These are phyloP conservation scores for Acronicta psi DNA, from an alignment of 2,888 invertebrate species.

Conservation along the genomic window DNA sequence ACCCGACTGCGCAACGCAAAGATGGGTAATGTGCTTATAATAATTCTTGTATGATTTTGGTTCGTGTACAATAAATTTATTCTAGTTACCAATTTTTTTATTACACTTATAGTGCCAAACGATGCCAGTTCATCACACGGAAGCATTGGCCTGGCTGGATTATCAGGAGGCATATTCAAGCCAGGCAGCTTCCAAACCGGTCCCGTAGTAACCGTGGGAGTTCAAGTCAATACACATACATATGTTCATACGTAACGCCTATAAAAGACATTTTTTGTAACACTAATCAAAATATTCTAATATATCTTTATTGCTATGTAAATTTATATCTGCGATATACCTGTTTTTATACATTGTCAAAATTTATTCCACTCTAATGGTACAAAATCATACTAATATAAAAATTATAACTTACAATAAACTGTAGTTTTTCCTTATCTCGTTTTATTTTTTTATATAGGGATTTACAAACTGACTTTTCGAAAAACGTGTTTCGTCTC, in stretches of 20 bases:
- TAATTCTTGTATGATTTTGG: no score
- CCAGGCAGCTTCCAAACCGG: not conserved
- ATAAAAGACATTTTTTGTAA: no score
- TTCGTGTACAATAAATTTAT: no score
- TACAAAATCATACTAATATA: no score
- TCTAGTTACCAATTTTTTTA: not conserved
- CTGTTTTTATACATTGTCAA: no score
- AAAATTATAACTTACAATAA: not conserved
- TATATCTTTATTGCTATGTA: no score
- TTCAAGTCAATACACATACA: not conserved
- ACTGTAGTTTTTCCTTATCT: not conserved
- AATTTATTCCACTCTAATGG: no score
- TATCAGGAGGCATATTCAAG: not conserved
- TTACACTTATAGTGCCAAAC: not conserved
- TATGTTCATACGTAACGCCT: slow-evolving; percentile 1
- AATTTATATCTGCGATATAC: no score
- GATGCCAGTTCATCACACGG: not conserved
- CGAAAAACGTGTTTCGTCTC: not conserved
- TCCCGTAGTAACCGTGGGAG: slow-evolving; percentile 1
- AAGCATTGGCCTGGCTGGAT: not conserved
- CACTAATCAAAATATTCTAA: no score
- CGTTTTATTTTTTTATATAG: not conserved
- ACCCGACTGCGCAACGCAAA: no score
- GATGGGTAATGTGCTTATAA: no score
- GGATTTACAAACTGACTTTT: not conserved